phyloP scores from a whole-genome alignment of 2,797 vertebrate species.

The Labroides dimidiatus region DNA sequence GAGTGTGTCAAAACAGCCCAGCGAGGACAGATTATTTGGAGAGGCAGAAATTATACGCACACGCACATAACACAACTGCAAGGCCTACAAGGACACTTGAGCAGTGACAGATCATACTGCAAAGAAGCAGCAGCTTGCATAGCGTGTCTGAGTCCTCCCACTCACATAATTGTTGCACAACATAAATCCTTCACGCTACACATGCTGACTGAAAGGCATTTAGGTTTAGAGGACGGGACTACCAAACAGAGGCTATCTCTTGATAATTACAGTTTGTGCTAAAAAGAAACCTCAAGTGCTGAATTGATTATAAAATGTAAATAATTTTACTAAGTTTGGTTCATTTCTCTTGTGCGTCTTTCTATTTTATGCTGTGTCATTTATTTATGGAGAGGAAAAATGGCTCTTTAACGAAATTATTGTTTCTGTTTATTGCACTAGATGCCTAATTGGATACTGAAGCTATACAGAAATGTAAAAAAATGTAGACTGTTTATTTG shows the following conservation, averaged over 20 bases:
- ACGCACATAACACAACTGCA: conserved; percentile 38
- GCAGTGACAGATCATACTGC: conserved; percentile 58
- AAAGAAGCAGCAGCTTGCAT: conserved; percentile 61
- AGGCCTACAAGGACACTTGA: conserved; percentile 62
- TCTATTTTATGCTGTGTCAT: not conserved
- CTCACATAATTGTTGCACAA: conserved; percentile 64
- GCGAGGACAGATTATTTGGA: conserved; percentile 57
- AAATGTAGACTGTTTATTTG: no score
- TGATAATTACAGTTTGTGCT: conserved; percentile 24
- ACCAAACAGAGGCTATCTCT: conserved; percentile 8
- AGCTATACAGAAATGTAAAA: no score
- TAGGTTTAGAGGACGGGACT: conserved; percentile 18
- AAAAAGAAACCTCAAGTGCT: not conserved
- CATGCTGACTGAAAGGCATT: conserved; percentile 37
- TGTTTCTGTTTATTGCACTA: no score
- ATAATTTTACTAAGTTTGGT: conserved; percentile 8
- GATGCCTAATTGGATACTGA: no score
- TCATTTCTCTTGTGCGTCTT: conserved; percentile 4
- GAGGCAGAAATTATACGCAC: conserved; percentile 50
- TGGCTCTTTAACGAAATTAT: no score
- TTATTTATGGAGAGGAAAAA: conserved; percentile 13
- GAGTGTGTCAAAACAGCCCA: conserved; percentile 61
- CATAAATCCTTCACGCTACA: conserved; percentile 65
- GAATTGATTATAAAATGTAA: conserved; percentile 11
- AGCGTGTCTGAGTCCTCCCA: conserved; percentile 56